Evolutionary conservation across 2,113 vertebrate species (phyloP), one percentile per base, ranked within the genome.

Genomic region (Stercorarius parasiticus): DNA sequence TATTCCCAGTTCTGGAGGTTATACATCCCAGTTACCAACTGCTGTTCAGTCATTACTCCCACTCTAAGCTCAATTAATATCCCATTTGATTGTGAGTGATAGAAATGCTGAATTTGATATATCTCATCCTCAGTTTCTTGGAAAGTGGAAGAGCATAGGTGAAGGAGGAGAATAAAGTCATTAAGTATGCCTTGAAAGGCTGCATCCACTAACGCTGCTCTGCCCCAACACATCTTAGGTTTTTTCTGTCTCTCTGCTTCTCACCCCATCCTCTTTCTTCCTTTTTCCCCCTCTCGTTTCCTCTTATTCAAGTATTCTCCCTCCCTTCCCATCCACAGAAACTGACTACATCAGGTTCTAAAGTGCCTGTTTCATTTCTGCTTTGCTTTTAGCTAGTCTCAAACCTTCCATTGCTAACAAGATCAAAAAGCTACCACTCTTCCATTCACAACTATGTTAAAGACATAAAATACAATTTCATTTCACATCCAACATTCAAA

Each of bases 1-100:
- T 64, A 86, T 80, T 88, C 53, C 66, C 74, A 45, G 16, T 82
- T 96, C 76, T 88, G 64, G 58, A 82, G 20, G 43, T 82, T 80
- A 70, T 47, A 74, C 13, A 64, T 53, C 55, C 53, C 85, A 50
- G 64, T 66, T 88, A 94, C 25, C 85, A 94, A 90, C 82, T 86
- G 76, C 38, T 93, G 42, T 71, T 92, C 79, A 55, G 27, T 76
- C 66, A 76, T 73, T 83, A 90, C 82, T 83, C 85, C 90, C 64
- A 84, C 64, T 92, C 79, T 59, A 70, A 70, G 69, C 42, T 92
- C 52, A 92, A 72, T 82, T 93, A 96, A 93, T 93, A 92, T 43
- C n/a, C 64, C 30, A 73, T 90, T 88, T 93, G 55, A 83, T 30
- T 84, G 42, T 53, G 66, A 91, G 53, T 61, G 61, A 82, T 62